Evolutionary conservation across 2,113 vertebrate species (phyloP), one percentile per base, ranked within the genome.

Genomic region (Eulacestoma nigropectus): DNA sequence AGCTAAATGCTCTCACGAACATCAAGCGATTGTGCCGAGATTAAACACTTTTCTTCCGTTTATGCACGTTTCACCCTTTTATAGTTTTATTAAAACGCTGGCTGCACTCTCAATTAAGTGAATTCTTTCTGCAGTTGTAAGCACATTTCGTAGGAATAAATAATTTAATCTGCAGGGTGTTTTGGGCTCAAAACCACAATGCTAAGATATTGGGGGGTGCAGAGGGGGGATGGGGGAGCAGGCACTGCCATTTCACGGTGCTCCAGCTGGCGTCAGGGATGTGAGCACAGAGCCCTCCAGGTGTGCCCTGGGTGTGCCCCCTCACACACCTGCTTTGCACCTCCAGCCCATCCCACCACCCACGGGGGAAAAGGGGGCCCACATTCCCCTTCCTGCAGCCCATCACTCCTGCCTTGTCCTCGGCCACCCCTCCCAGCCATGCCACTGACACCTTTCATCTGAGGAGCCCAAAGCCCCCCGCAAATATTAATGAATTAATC

Each of bases 21-120:
- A 83, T 83, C 85, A 69, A 96, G 90, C 46, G 56, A 81, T 84
- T 11, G 46, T 59, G 69, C 75, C 0, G 35, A 89, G 95, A 96
- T 95, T 95, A 95, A 95, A 95, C 83, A 25, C 91, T 95, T 95
- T 68, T 55, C 84, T 74, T 42, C 88, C 76, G 6, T 86, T 96
- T 93, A 77, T 86, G 94, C 59, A 80, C 30, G 11, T 96, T 95
- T 89, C 93, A 63, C 81, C 76, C 86, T 78, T 92, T 93, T 95
- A 86, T 80, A 33, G 94, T 86, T 90, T 90, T 92, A 95, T 96
- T 95, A 84, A 95, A 92, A 92, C 2, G 76, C 86, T 77, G 80
- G 75, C 72, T 95, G 94, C 60, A 16, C 96, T 95, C 86, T 81
- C 95, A 95, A 92, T 86, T 92, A 95, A 89, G 63, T 5, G 4